Conservation (phyloP, 2,113 vertebrate species). For the Mugil cephalus region DNA sequence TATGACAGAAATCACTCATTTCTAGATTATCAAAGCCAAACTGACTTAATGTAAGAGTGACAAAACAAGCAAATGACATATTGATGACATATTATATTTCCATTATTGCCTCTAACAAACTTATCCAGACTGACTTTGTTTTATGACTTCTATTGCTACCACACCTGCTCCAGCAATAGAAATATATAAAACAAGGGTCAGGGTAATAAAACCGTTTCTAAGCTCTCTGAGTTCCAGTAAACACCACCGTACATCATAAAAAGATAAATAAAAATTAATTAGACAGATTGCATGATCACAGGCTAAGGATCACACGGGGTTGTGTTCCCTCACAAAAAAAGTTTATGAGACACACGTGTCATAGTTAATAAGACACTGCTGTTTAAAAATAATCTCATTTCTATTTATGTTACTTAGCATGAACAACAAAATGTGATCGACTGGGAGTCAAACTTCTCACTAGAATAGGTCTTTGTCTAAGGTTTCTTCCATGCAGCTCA, state of each 20-base stretch:
- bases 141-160: conserved; percentile 52
- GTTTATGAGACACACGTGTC: neutral
- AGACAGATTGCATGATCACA: neutral
- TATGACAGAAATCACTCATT: too few relatives aligned
- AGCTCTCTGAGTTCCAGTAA: conserved; percentile 51
- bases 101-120: conserved; percentile 12
- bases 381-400: too few relatives aligned
- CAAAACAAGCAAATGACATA: neutral
- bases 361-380: too few relatives aligned
- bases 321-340: conserved; percentile 1
- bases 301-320: neutral
- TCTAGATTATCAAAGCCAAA: too few relatives aligned
- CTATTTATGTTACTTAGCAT: too few relatives aligned
- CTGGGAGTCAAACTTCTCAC: too few relatives aligned
- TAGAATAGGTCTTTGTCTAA: too few relatives aligned
- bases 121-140: conserved; percentile 76
- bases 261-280: neutral
- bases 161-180: conserved; percentile 7
- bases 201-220: conserved; percentile 21
- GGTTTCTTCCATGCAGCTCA: too few relatives aligned
- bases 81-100: neutral
- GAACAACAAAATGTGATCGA: too few relatives aligned
- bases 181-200: conserved; percentile 12
- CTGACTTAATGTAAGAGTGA: too few relatives aligned
- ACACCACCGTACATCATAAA: neutral